Percentiles rank a stretch among this genome's conserved stretches.
These are phyloP conservation scores for Apoda limacodes DNA, from an alignment of 2,888 invertebrate species.

Conservation along the genomic window DNA sequence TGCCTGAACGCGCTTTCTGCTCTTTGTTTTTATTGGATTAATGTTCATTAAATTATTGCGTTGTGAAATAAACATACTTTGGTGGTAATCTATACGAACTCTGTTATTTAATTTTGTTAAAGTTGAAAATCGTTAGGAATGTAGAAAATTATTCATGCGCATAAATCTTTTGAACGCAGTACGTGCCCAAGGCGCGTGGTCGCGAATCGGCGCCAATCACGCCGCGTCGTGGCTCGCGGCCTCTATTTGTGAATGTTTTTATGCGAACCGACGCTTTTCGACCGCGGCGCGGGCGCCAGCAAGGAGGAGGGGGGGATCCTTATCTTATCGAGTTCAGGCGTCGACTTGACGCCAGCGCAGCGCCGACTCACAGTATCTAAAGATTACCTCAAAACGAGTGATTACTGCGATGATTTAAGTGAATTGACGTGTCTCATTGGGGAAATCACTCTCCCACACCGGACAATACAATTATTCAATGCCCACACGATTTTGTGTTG, in stretches of 20 bases:
- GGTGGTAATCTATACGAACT: too few relatives aligned
- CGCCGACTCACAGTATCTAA: constrained; percentile 25
- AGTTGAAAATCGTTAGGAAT: too few relatives aligned
- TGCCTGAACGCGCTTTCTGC: too few relatives aligned
- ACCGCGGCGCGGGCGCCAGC: constrained; percentile 8
- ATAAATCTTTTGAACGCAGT: constrained; percentile 27
- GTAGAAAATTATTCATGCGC: too few relatives aligned
- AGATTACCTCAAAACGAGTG: constrained; percentile 28
- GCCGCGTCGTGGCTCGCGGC: constrained; percentile 26
- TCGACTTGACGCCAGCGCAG: constrained; percentile 29
- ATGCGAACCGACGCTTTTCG: constrained; percentile 30
- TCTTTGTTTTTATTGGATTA: too few relatives aligned
- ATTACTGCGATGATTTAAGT: too few relatives aligned
- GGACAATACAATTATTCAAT: too few relatives aligned
- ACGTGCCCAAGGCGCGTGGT: constrained; percentile 29
- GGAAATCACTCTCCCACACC: constrained; percentile 38
- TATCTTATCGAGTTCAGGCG: constrained; percentile 43
- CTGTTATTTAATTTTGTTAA: too few relatives aligned
- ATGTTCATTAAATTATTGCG: too few relatives aligned
- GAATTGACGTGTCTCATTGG: constrained; percentile 24
- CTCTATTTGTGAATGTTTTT: constrained; percentile 52
- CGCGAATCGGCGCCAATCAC: constrained; percentile 36
- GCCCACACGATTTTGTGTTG: too few relatives aligned
- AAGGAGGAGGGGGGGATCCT: constrained; percentile 23
- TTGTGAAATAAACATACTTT: too few relatives aligned